A percentile compares a stretch with the other conserved stretches of the same genome.
Conservation (phyloP, 2,113 vertebrate species). For the Myxocyprinus asiaticus region DNA sequence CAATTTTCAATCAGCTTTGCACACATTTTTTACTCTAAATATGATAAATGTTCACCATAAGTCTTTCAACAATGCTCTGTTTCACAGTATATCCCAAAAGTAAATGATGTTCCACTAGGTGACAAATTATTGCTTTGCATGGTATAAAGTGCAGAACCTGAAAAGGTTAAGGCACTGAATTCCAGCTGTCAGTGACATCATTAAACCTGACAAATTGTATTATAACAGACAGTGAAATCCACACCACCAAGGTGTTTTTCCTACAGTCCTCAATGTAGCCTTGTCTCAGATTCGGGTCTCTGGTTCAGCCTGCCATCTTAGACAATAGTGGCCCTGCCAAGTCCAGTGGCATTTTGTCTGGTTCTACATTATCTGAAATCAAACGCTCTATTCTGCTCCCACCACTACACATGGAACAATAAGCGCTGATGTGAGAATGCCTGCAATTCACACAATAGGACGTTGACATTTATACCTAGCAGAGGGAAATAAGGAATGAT, state of each 20-base stretch:
- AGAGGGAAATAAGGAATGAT: conserved; percentile 55
- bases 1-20: too few relatives aligned
- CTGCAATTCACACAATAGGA: conserved; percentile 75
- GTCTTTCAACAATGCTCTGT: too few relatives aligned
- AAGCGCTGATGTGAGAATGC: conserved; percentile 73
- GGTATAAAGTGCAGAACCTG: conserved; percentile 48
- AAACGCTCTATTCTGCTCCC: conserved; percentile 75
- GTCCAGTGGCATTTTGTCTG: conserved; percentile 69
- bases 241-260: conserved; percentile 62
- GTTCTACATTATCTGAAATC: conserved; percentile 79
- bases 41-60: too few relatives aligned
- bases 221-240: conserved; percentile 59
- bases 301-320: conserved; percentile 55
- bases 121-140: conserved; percentile 41
- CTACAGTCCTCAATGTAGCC: conserved; percentile 57
- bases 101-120: too few relatives aligned
- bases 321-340: conserved; percentile 67
- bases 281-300: conserved; percentile 70
- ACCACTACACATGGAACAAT: conserved; percentile 70
- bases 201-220: conserved; percentile 74
- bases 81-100: too few relatives aligned
- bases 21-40: too few relatives aligned
- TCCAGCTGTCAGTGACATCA: conserved; percentile 67
- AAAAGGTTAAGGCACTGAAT: conserved; percentile 70
- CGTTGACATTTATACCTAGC: conserved; percentile 77